Percentiles rank a stretch among this genome's conserved stretches.
Conservation (phyloP, 2,113 vertebrate species). For the Lophius piscatorius region DNA sequence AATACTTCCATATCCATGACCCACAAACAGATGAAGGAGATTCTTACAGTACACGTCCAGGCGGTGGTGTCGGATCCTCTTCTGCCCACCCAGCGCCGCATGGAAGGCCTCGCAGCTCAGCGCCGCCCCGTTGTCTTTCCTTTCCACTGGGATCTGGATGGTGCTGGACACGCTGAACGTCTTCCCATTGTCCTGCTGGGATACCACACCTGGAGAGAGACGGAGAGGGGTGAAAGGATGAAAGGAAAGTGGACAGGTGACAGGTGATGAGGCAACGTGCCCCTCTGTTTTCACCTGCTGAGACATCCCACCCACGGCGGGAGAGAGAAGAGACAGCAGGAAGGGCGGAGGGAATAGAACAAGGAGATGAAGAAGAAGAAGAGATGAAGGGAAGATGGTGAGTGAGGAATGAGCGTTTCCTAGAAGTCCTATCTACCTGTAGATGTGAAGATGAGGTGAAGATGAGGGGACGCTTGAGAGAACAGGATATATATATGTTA, state of each 20-base stretch:
- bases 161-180: constrained; percentile 86
- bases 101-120: constrained; percentile 88
- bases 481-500: constrained; percentile 62
- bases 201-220: constrained; percentile 81
- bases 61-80: constrained; percentile 87
- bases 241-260: constrained; percentile 4
- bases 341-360: constrained; percentile 11
- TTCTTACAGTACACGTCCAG: constrained; percentile 91
- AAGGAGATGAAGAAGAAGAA: constrained; percentile 17
- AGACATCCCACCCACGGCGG: constrained; percentile 27
- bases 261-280: constrained; percentile 22
- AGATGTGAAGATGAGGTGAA: constrained; percentile 21
- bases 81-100: constrained; percentile 82
- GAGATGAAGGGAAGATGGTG: constrained; percentile 15
- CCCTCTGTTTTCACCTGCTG: constrained; percentile 21
- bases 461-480: constrained; percentile 23
- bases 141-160: constrained; percentile 84
- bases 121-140: constrained; percentile 87
- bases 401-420: constrained; percentile 43
- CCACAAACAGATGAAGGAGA: constrained; percentile 1
- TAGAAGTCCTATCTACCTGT: constrained; percentile 36
- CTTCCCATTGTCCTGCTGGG: constrained; percentile 87
- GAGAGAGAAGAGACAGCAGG: constrained; percentile 1
- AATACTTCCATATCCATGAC: not conserved
- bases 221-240: constrained; percentile 16